Evolutionary conservation across 2,797 vertebrate species (phyloP).

Genomic region (Chrysolophus pictus): DNA sequence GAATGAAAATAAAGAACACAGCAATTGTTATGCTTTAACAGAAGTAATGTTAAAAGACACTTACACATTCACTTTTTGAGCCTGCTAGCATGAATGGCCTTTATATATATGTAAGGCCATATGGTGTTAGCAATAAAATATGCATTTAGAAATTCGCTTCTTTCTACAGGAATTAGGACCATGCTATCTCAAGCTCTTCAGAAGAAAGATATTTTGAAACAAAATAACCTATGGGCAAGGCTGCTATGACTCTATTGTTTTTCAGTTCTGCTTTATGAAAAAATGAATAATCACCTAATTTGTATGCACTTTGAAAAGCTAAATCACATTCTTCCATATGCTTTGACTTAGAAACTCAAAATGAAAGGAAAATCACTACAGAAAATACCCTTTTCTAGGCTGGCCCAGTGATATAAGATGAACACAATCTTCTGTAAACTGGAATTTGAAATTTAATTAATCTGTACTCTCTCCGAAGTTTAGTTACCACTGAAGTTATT

Average conservation of each 20-base stretch:
- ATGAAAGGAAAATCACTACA: background rate
- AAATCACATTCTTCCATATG: background rate
- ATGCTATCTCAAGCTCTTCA: rapidly evolving
- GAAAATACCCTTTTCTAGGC: background rate
- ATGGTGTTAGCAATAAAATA: background rate
- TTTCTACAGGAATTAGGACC: background rate
- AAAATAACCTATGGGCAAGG: background rate
- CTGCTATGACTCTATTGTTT: background rate
- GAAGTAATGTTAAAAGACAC: background rate
- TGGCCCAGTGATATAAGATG: background rate
- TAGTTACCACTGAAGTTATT: background rate
- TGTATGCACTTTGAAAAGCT: background rate
- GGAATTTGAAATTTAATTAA: background rate
- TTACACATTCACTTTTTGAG: background rate
- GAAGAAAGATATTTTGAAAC: background rate
- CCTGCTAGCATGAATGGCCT: background rate
- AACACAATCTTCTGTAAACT: background rate
- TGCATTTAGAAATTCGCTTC: background rate
- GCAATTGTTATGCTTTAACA: background rate
- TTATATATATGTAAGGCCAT: background rate
- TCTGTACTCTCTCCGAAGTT: background rate
- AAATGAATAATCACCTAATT: background rate
- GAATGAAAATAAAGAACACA: background rate
- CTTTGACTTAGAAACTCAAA: background rate
- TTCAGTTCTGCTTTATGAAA: background rate